A percentile compares a stretch with the other conserved stretches of the same genome.
phyloP scores from a whole-genome alignment of 2,797 vertebrate species.

The Notamacropus eugenii region DNA sequence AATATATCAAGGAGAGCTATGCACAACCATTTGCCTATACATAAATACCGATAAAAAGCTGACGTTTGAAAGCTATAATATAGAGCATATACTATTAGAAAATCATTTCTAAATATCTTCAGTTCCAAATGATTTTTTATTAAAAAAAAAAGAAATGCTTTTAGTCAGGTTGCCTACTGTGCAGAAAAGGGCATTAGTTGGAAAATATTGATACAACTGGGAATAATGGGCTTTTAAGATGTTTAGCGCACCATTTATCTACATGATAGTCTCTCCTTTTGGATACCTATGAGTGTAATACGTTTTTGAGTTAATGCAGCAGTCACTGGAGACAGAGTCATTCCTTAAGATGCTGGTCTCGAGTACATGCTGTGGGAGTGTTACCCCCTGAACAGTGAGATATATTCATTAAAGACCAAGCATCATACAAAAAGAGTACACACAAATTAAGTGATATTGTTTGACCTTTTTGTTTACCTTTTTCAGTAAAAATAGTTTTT shows the following conservation, averaged over 20 bases:
- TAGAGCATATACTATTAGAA: slow-evolving; percentile 31
- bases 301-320: slow-evolving; percentile 51
- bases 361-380: slow-evolving; percentile 4
- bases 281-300: slow-evolving; percentile 33
- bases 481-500: slow-evolving; percentile 17
- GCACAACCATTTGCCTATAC: slow-evolving; percentile 22
- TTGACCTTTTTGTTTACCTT: not conserved
- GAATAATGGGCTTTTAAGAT: slow-evolving; percentile 55
- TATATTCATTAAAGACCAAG: slow-evolving; percentile 17
- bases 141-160: slow-evolving; percentile 62
- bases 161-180: slow-evolving; percentile 59
- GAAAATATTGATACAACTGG: slow-evolving; percentile 54
- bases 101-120: slow-evolving; percentile 57
- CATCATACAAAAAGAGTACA: not conserved
- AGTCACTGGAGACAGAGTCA: slow-evolving; percentile 4
- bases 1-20: slow-evolving; percentile 22
- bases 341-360: slow-evolving; percentile 26
- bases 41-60: slow-evolving; percentile 20
- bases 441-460: slow-evolving; percentile 18
- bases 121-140: slow-evolving; percentile 59
- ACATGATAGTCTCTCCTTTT: slow-evolving; percentile 37
- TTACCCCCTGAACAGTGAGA: not conserved
- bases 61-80: slow-evolving; percentile 11
- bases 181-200: slow-evolving; percentile 61
- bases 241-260: slow-evolving; percentile 61